phyloP scores from a whole-genome alignment of 2,797 vertebrate species.

The Zenarchopterus dispar region DNA sequence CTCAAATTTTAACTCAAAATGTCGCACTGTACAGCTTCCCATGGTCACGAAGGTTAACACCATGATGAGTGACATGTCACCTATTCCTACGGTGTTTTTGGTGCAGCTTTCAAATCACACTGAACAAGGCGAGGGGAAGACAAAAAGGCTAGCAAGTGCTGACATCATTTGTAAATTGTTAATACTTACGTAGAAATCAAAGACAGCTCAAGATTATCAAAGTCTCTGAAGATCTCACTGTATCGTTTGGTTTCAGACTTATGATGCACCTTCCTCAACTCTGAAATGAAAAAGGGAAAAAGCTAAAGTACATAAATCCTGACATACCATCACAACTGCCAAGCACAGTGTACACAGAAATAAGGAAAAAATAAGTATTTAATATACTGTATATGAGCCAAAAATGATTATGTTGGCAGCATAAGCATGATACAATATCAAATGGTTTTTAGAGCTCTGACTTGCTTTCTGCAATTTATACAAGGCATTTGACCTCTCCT shows the following conservation, averaged over 20 bases:
- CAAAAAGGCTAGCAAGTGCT: neutral
- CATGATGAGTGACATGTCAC: conserved; percentile 15
- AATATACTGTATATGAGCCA: neutral
- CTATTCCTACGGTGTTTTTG: neutral
- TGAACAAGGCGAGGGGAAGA: neutral
- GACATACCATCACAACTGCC: neutral
- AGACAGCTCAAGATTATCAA: conserved; percentile 90
- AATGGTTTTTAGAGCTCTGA: no score
- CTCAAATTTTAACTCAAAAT: neutral
- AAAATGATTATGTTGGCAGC: neutral
- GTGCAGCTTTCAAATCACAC: conserved; percentile 1
- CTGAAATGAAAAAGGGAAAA: conserved; percentile 67
- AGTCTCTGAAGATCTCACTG: conserved; percentile 92
- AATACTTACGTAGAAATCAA: conserved; percentile 84
- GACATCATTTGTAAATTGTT: neutral
- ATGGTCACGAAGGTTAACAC: neutral
- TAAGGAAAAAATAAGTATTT: neutral
- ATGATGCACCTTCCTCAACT: conserved; percentile 46
- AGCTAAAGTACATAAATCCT: neutral
- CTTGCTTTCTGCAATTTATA: no score
- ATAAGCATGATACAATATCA: no score
- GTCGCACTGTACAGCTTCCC: neutral
- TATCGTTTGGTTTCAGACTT: conserved; percentile 84
- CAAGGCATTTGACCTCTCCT: no score
- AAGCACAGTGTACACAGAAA: conserved; percentile 8